Percentiles rank a stretch among this genome's conserved stretches.
These are phyloP conservation scores for Tetragnatha versicolor DNA, from an alignment of 1,140 invertebrate species.

Conservation along the genomic window DNA sequence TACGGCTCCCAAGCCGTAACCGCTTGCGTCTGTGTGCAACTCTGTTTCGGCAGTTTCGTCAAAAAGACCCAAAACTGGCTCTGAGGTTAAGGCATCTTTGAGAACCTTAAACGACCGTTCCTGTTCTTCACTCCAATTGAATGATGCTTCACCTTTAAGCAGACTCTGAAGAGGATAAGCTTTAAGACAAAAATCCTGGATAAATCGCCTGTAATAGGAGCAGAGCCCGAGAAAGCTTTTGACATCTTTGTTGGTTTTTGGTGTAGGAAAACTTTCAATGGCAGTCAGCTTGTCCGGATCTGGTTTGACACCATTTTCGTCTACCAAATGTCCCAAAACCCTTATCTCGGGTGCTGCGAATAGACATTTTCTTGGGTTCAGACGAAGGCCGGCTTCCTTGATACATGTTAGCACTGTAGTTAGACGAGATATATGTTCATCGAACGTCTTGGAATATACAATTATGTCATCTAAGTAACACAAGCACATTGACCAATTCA, in stretches of 20 bases:
- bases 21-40: conserved; percentile 65
- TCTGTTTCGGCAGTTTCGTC: conserved; percentile 53
- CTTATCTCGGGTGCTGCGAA: conserved; percentile 27
- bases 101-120: conserved; percentile 12
- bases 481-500: no score
- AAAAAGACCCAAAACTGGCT: background rate
- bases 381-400: conserved; percentile 13
- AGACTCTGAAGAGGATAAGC: background rate
- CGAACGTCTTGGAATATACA: conserved; percentile 57
- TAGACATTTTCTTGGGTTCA: conserved; percentile 51
- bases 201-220: conserved; percentile 5
- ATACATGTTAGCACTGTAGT: no score
- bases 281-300: no score
- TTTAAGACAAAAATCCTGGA: background rate
- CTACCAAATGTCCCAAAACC: background rate
- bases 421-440: no score
- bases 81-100: background rate
- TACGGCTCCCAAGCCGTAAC: conserved; percentile 63
- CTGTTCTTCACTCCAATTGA: background rate
- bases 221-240: conserved; percentile 12
- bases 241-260: background rate
- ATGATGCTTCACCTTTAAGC: background rate
- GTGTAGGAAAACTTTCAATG: conserved; percentile 50
- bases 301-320: no score
- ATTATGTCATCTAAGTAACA: conserved; percentile 63